phyloP scores from a whole-genome alignment of 2,888 invertebrate species.

The Mechanitis mazaeus region DNA sequence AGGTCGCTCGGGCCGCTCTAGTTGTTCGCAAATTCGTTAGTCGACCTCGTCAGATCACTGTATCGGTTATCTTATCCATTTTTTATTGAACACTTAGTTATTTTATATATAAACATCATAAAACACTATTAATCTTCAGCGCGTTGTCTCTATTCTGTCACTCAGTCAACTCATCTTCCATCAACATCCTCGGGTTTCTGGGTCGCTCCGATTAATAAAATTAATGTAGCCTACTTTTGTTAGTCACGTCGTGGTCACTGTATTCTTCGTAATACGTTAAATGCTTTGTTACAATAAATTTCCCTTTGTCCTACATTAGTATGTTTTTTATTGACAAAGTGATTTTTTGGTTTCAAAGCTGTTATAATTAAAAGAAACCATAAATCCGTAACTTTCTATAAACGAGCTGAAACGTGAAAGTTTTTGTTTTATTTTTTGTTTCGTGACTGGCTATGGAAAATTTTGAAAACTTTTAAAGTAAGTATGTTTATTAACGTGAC shows the following conservation, averaged over 20 bases:
- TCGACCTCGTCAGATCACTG: conserved; percentile 65
- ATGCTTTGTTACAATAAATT: conserved; percentile 41
- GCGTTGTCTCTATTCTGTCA: conserved; percentile 24
- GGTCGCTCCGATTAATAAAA: conserved; percentile 59
- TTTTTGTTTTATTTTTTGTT: no score
- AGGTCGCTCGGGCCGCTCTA: conserved; percentile 72
- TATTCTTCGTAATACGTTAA: conserved; percentile 46
- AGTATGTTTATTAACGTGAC: no score
- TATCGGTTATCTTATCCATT: conserved; percentile 64
- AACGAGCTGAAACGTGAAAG: no score
- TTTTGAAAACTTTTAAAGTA: no score
- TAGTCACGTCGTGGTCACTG: conserved; percentile 64
- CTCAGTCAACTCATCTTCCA: conserved; percentile 34
- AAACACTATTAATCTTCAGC: conserved; percentile 13
- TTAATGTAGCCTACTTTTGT: conserved; percentile 71
- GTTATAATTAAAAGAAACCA: no score
- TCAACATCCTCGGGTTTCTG: conserved; percentile 59
- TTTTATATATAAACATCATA: conserved; percentile 5
- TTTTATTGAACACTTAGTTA: background rate
- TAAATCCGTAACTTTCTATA: no score
- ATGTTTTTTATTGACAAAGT: background rate
- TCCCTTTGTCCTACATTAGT: conserved; percentile 32
- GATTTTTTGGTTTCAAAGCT: conserved; percentile 7
- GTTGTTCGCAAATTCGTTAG: conserved; percentile 71
- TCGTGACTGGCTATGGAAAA: no score